These are phyloP conservation scores for Notospermus geniculatus DNA, from an alignment of 1,140 invertebrate species.

Conservation along the genomic window DNA sequence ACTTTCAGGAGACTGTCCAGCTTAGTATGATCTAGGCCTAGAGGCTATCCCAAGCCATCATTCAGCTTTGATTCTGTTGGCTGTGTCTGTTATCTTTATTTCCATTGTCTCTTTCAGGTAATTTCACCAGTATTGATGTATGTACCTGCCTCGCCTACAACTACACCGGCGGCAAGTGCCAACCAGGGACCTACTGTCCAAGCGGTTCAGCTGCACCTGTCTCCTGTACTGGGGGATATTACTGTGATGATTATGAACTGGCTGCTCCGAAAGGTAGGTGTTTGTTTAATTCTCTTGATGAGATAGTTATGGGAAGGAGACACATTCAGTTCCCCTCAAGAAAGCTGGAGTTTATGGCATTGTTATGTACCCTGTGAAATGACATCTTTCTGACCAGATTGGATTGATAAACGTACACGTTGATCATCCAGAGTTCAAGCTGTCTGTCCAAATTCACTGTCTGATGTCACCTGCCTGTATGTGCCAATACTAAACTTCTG, in stretches of 20 bases:
- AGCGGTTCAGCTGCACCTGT: constrained; percentile 37
- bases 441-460: neutral
- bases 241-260: constrained; percentile 45
- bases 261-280: constrained; percentile 34
- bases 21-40: too few relatives aligned
- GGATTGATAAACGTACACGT: too few relatives aligned
- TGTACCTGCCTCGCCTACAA: constrained; percentile 44
- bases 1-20: too few relatives aligned
- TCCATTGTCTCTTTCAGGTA: constrained; percentile 31
- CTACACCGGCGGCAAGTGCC: constrained; percentile 47
- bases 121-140: constrained; percentile 42
- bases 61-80: too few relatives aligned
- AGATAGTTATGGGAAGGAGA: too few relatives aligned
- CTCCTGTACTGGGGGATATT: constrained; percentile 39
- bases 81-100: too few relatives aligned
- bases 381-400: too few relatives aligned
- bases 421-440: too few relatives aligned
- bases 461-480: neutral
- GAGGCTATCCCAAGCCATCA: too few relatives aligned
- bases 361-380: too few relatives aligned
- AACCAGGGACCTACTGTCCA: constrained; percentile 49
- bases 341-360: neutral
- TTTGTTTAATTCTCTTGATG: too few relatives aligned
- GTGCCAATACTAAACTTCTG: neutral
- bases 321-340: too few relatives aligned